Evolutionary conservation across 2,113 vertebrate species (phyloP), one percentile per base, ranked within the genome.

Genomic region (Verasper variegatus): DNA sequence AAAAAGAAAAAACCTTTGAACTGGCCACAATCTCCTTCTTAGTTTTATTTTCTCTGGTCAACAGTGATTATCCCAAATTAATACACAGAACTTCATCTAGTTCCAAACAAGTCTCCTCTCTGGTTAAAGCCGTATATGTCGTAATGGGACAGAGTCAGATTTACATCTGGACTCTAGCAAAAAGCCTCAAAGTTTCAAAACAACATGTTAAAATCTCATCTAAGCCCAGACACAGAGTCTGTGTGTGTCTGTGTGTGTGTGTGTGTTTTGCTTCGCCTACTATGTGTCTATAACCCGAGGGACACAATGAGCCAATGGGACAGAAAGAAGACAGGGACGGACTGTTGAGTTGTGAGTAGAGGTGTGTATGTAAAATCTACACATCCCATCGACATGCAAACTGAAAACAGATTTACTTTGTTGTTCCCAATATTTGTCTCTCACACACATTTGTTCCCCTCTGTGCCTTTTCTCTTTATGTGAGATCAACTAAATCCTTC

Each of bases 141-240:
- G 40, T 66, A 63, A 60, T 68, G 66, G 49, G 65, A 85, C 58
- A 51, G 0, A 40, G 17, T 55, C n/a, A 83, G 74, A 86, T 86
- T 81, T 72, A 89, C 86, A 85, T 85, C 79, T 71, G 63, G 61
- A 84, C 76, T 77, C 86, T 51, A 54, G 69, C 72, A 67, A 85
- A 86, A 86, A 86, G 80, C 77, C 73, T 78, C 74, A 76, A 86
- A 62, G 59, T 80, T 84, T 88, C 70, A 78, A 80, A 87, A 83
- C 82, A 79, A 68, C 80, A 65, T 85, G 82, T 83, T 74, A 66
- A 88, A 89, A 86, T 83, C 78, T 84, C 74, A 86, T 85, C 76
- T 57, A 27, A 72, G 49, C 71, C 56, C 70, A 84, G 71, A 89
- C 35, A 78, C 68, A 62, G 7, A 31, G 31, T 31, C 31, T 31